A percentile compares a stretch with the other conserved stretches of the same genome.
These are phyloP conservation scores for Micromussa lordhowensis DNA, from an alignment of 92 coral and sea anemone genomes.

Conservation along the genomic window DNA sequence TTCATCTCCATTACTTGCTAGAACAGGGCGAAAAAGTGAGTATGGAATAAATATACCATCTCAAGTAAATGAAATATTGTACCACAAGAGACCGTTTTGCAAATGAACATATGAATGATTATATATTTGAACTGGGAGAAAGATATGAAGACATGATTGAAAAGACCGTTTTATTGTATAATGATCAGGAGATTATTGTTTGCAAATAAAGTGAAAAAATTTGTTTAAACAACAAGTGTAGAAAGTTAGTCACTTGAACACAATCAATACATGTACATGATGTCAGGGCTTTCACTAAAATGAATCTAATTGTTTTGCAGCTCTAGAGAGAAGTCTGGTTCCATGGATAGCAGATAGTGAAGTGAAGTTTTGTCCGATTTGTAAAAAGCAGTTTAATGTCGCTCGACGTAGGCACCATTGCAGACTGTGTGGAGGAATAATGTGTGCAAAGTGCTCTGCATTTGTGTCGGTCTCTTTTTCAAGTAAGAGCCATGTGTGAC, in stretches of 20 bases:
- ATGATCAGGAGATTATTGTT: neutral
- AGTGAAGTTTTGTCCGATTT: conserved; percentile 87
- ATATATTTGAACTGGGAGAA: too few relatives aligned
- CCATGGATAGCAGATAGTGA: conserved; percentile 99
- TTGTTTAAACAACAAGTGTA: neutral
- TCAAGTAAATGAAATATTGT: neutral
- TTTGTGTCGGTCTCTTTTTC: conserved; percentile 80
- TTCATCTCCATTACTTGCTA: conserved; percentile 67
- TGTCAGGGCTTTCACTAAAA: neutral
- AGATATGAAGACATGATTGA: too few relatives aligned
- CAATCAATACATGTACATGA: too few relatives aligned
- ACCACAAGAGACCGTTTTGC: too few relatives aligned
- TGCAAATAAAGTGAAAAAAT: neutral
- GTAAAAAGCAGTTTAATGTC: conserved; percentile 89
- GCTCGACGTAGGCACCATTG: conserved; percentile 97
- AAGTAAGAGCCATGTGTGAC: conserved; percentile 40
- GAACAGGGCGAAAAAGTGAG: conserved; percentile 82
- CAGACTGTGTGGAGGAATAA: conserved; percentile 94
- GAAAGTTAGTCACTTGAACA: too few relatives aligned
- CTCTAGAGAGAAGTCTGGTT: conserved; percentile 93
- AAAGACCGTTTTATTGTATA: too few relatives aligned
- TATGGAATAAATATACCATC: neutral
- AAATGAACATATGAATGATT: too few relatives aligned
- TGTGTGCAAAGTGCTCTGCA: conserved; percentile 93
- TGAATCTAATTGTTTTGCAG: conserved; percentile 33